phyloP scores from a whole-genome alignment of 2,888 invertebrate genomes.

The Alloscopus bannaensis region DNA sequence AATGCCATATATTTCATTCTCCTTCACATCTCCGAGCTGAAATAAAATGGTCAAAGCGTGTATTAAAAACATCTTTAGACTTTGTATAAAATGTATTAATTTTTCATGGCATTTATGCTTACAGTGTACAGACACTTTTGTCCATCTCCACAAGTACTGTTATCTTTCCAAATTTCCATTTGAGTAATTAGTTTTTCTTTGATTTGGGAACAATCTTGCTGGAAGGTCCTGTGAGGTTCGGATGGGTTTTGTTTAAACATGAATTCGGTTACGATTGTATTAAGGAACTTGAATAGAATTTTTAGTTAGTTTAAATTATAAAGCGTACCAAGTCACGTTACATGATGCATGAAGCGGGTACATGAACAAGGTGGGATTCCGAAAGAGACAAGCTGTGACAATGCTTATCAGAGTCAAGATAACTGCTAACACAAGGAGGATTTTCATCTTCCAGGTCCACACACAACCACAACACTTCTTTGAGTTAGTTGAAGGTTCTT shows the following conservation, averaged over 20 bases:
- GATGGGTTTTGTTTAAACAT: too few relatives aligned
- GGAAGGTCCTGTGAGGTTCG: slow-evolving; percentile 72
- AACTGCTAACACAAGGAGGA: slow-evolving; percentile 31
- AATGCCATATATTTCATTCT: slow-evolving; percentile 70
- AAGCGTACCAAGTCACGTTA: slow-evolving; percentile 71
- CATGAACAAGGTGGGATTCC: slow-evolving; percentile 71
- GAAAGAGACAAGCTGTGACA: slow-evolving; percentile 67
- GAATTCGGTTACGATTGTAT: too few relatives aligned
- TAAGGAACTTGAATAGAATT: neutral
- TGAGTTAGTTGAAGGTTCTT: too few relatives aligned
- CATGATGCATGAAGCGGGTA: slow-evolving; percentile 72
- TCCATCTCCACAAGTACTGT: slow-evolving; percentile 71
- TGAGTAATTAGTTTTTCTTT: slow-evolving; percentile 70
- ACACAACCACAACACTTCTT: slow-evolving; percentile 27
- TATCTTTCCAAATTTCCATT: slow-evolving; percentile 73
- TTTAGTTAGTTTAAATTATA: neutral
- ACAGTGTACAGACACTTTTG: slow-evolving; percentile 74
- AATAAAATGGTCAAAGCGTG: slow-evolving; percentile 7
- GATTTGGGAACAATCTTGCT: slow-evolving; percentile 68
- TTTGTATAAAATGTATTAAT: neutral
- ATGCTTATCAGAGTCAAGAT: slow-evolving; percentile 31
- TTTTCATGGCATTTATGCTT: slow-evolving; percentile 20
- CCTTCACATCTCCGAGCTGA: slow-evolving; percentile 44
- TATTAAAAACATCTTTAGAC: neutral
- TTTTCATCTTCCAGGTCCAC: slow-evolving; percentile 48